Base-by-base conservation (phyloP, 2,113 vertebrate species). In the Centropus unirufus region DNA sequence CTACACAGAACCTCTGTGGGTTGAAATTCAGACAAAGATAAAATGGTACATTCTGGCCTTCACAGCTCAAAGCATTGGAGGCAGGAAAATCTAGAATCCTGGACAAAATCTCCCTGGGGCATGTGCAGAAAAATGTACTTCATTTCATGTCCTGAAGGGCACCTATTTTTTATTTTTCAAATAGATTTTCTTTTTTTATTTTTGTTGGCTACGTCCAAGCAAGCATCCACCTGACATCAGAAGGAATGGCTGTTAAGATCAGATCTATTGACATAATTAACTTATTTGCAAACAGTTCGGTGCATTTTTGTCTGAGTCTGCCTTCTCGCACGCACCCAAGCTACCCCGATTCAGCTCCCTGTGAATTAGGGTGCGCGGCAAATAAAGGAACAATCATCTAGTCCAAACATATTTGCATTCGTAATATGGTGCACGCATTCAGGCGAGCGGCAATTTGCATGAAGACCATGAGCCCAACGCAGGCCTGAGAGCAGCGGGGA, bases 401-500 rank as follows among this genome's bases (percentile, higher is more conserved):
- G 92, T 92, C 93, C 92, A 96, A 97, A 96, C 90, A 93, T 97
- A 96, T 97, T 97, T 96, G 95, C 93, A 96, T 97, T 92, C 95
- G 93, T 97, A 96, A 97, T 95, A 93, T 94, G 92, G 95, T 96
- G 90, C 93, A 90, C 88, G 86, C 95, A 97, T 94, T 96, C 94
- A 97, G 93, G 88, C 88, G 83, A 96, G 69, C 5, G 1, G 92
- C 85, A 90, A 96, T 96, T 95, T 96, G 95, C 95, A 96, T 96
- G 92, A 92, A 78, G 88, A 93, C 90, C 83, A 87, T 90, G 92
- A 95, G 93, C 93, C 95, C 96, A 94, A 93, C 81, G 70, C 95
- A 93, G 80, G 90, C 93, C 92, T 97, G 96, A 94, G 94, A 93
- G 92, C 68, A 93, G 89, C 20, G 95, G 89, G 83, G 92, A 96